Evolutionary conservation across 2,888 invertebrate species (phyloP).

Genomic region (Halictus quadricinctus): DNA sequence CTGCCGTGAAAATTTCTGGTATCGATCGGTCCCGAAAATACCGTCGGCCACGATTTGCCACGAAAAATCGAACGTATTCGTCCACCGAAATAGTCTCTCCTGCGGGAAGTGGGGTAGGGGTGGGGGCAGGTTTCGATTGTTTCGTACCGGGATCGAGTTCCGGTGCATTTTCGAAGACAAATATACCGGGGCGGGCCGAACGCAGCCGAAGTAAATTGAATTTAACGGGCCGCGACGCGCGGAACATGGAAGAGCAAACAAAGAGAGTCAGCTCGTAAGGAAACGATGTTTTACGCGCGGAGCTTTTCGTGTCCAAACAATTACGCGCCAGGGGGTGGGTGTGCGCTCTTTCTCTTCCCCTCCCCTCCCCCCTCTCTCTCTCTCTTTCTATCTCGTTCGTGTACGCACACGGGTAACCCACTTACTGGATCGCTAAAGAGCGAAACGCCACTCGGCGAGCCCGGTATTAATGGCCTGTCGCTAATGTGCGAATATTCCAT

Average conservation of each 20-base stretch:
- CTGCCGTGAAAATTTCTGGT: not conserved
- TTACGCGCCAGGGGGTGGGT: constrained; percentile 26
- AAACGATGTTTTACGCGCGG: constrained; percentile 51
- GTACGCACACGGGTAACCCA: constrained; percentile 45
- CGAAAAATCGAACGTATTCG: not conserved
- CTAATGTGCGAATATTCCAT: constrained; percentile 60
- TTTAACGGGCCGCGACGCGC: constrained; percentile 47
- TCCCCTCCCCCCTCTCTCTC: not conserved
- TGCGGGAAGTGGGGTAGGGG: constrained; percentile 10
- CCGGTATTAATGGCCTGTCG: constrained; percentile 52
- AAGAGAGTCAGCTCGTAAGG: constrained; percentile 40
- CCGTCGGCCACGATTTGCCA: not conserved
- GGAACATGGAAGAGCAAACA: constrained; percentile 54
- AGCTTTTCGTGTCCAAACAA: constrained; percentile 59
- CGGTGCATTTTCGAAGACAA: constrained; percentile 48
- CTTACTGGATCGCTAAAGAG: constrained; percentile 50
- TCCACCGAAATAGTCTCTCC: constrained; percentile 19
- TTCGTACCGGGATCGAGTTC: constrained; percentile 28
- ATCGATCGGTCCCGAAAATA: not conserved
- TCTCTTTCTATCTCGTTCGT: not conserved
- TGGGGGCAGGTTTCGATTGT: constrained; percentile 39
- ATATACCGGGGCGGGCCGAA: constrained; percentile 25
- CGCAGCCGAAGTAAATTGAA: constrained; percentile 39
- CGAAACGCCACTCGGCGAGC: constrained; percentile 39
- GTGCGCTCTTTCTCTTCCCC: not conserved